Base-by-base conservation (phyloP, 2,113 vertebrate genomes). In the Pangasianodon hypophthalmus region DNA sequence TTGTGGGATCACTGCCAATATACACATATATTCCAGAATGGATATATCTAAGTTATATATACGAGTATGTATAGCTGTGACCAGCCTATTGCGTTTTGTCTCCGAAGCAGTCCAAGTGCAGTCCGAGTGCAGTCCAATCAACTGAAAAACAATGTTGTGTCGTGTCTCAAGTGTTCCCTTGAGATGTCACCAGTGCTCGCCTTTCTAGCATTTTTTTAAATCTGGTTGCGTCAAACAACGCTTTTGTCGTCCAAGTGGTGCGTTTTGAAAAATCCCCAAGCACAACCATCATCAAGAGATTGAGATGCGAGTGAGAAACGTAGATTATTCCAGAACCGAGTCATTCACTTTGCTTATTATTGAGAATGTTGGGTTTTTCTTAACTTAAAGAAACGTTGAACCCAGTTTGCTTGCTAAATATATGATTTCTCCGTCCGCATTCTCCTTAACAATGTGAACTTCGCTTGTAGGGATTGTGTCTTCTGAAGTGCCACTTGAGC, bases 1-100 rank as follows among this genome's bases (percentile, higher is more conserved):
- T 91, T 91, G 87, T 92, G 48, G 91, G 90, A 95, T 95, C 94
- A 95, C 95, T 96, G 95, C 95, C 95, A 85, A 77, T 85, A 93
- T 21, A 86, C 24, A 58, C 80, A 71, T 44, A 90, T 8, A 19
- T 85, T 46, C 88, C 73, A 50, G 7, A 77, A 58, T 71, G 1
- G 46, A 54, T 67, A 44, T 56, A 48, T 46, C 54, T 50, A 81
- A 89, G 91, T 54, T 64, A 26, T 88, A 81, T 54, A 83, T 67
- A 54, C n/a, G 54, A 79, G 60, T 82, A 73, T 85, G 48, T 86
- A 81, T 83, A 37, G 44, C 58, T 87, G 67, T 86, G 44, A 73
- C 83, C 56, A 82, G 88, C 18, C 71, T 85, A 90, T 48, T 88
- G 87, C 88, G 77, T 82, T 89, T 87, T 89, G 83, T 92, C 88